phyloP scores from a whole-genome alignment of 2,797 vertebrate species.

The Platalea minor region DNA sequence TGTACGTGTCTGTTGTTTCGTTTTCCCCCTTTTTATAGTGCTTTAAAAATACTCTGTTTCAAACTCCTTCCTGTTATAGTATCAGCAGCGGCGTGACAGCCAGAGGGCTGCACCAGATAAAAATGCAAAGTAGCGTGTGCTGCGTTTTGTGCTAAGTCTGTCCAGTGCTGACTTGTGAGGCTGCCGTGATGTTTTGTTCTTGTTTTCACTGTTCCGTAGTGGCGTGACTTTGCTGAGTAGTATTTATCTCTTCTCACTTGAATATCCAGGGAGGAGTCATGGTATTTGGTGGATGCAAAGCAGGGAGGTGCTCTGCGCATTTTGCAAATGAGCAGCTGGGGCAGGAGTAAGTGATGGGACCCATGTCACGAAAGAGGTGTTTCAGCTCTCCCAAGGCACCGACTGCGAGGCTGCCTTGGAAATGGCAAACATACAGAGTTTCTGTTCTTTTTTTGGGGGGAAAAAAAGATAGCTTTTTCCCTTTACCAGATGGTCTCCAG shows the following conservation, averaged over 20 bases:
- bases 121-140: not conserved
- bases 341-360: not conserved
- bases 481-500: not conserved
- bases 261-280: not conserved
- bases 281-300: not conserved
- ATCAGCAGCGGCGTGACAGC: not conserved
- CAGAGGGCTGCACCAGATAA: not conserved
- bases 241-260: not conserved
- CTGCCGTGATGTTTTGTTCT: not conserved
- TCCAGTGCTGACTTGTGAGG: not conserved
- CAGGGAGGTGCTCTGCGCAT: not conserved
- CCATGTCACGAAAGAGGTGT: rapidly evolving
- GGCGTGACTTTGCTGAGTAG: not conserved
- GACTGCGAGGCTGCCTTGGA: not conserved
- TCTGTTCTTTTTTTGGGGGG: not conserved
- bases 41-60: not conserved
- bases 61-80: rapidly evolving
- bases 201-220: rapidly evolving
- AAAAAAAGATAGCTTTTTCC: not conserved
- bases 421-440: not conserved
- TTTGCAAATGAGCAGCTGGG: not conserved
- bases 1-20: rapidly evolving
- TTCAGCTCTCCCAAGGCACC: not conserved
- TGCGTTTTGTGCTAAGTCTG: not conserved
- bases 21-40: not conserved